Conservation (phyloP, 2,888 invertebrate genomes). For the Oscheius sp. region DNA sequence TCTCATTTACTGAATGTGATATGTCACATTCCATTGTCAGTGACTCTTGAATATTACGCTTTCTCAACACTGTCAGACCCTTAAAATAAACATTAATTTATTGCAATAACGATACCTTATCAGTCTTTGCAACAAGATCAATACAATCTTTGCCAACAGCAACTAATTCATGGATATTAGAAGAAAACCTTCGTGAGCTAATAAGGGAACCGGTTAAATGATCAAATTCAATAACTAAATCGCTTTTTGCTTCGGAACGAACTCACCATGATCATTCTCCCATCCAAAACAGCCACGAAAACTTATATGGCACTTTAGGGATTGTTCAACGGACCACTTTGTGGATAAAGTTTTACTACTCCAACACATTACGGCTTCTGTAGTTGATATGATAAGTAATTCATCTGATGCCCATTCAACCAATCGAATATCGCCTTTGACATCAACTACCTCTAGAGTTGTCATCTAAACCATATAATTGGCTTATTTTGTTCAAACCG, state of each 20-base stretch:
- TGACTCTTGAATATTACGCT: not conserved
- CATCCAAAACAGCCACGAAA: slow-evolving; percentile 23
- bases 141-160: not conserved
- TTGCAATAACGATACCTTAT: slow-evolving; percentile 6
- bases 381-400: not conserved
- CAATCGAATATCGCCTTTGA: not conserved
- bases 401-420: slow-evolving; percentile 17
- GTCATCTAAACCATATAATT: slow-evolving; percentile 20
- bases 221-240: slow-evolving; percentile 31
- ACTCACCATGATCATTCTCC: slow-evolving; percentile 22
- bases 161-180: not conserved
- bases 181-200: slow-evolving; percentile 16
- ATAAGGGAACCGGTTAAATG: slow-evolving; percentile 9
- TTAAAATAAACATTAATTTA: not conserved
- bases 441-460: slow-evolving; percentile 9
- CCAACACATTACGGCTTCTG: slow-evolving; percentile 18
- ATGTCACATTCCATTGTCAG: not conserved
- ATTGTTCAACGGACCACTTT: slow-evolving; percentile 28
- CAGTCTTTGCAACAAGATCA: slow-evolving; percentile 23
- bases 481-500: not conserved
- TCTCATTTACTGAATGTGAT: not conserved
- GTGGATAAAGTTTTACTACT: not conserved
- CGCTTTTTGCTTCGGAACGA: not conserved
- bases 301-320: slow-evolving; percentile 6
- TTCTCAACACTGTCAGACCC: slow-evolving; percentile 13